Evolutionary conservation across 2,113 vertebrate species (phyloP), one percentile per base, ranked within the genome.

Genomic region (Brachirus orientalis): DNA sequence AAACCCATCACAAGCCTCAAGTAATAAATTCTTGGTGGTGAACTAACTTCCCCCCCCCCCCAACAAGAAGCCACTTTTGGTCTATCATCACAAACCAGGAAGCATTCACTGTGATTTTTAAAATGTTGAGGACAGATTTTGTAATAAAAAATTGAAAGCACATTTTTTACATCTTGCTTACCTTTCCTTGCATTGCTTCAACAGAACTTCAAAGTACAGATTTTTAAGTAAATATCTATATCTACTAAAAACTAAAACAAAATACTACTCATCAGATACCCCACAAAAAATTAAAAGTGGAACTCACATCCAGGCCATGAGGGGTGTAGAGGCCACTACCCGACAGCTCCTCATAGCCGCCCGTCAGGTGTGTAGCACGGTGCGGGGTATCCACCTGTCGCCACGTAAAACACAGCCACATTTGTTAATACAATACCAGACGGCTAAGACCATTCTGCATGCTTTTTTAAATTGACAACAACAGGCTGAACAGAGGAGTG

Each of bases 351-450:
- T 94, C 93, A 94, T 94, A 94, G 88, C 89, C 93, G 89, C 69
- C 93, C 93, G 81, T 94, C 93, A 92, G 93, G 93, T 90, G 93
- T 94, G 92, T 94, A 94, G 87, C 93, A 94, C 69, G 93, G 93
- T 88, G 93, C 93, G 91, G 93, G 93, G 91, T 94, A 94, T 92
- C 93, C 93, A 90, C 93, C 93, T 94, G 59, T 50, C 40, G 43
- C n/a, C 14, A 77, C 10, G 82, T 63, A 44, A 77, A 84, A 67
- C 41, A 60, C 41, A 60, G 47, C 20, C 38, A 52, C 38, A 54
- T 7, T 6, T 45, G 53, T 74, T 19, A 54, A 37, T 8, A 57
- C 54, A 72, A 62, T 6, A 44, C 48, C 20, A 28, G 10, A 63
- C 19, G 33, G 13, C 36, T 35, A 40, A 63, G 36, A 35, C 8